Evolutionary conservation across 2,888 invertebrate genomes (phyloP), one percentile per base, ranked within the genome.

Genomic region (Slavum lentiscoides): DNA sequence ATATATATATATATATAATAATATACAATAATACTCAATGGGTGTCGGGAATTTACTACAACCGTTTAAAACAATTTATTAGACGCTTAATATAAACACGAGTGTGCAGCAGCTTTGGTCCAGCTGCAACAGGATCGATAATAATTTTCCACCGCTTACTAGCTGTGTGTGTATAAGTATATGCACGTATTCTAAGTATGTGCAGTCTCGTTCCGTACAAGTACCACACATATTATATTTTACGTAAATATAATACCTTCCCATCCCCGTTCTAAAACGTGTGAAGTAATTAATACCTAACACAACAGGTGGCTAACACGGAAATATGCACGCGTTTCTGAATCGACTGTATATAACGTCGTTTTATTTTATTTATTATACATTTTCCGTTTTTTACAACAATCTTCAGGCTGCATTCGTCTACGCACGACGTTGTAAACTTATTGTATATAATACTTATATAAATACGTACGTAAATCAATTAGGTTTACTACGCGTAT

Each of bases 211-310:
- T 61, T 49, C 30, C 30, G 30, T 30, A 30, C 30, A 30, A 30
- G 30, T 30, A 30, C 21, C 39, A 58, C 39, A 43, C 59, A 59
- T 23, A 59, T n/a, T 3, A 59, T 11, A 72, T 59, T 30, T 30
- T 30, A 30, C 30, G 1, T 30, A 30, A 30, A 30, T 30, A 30
- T 30, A 30, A 30, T 30, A 30, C 2, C 30, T n/a, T 0, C 30
- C 5, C 58, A 37, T 58, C 30, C 30, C 4, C 30, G 30, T 39
- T 61, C 7, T 21, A 49, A 59, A 69, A 77, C 62, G 70, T 77
- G 77, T 43, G 70, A 77, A 77, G 80, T 80, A 80, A 80, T 72
- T 80, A 80, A 80, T 80, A 80, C 64, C 58, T 37, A 30, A 30
- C 55, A 72, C 72, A 49, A 66, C 70, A 58, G 21, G n/a, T 37